These are phyloP conservation scores for Thelaira solivaga DNA, from an alignment of 2,888 invertebrate species.

Conservation along the genomic window DNA sequence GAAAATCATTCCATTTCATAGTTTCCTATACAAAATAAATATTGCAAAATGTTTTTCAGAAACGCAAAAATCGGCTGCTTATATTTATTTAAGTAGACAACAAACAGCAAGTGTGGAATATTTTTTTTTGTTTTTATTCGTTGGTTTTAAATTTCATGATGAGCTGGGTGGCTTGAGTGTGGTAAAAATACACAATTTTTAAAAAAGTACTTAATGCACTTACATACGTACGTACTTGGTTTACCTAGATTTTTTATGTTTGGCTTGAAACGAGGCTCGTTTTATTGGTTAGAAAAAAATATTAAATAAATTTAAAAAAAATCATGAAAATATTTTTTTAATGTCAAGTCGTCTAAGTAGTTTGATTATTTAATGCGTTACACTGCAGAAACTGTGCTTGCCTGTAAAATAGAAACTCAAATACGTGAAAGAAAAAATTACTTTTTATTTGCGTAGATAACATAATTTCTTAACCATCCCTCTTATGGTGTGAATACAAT, in stretches of 20 bases:
- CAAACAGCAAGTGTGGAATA: constrained; percentile 51
- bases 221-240: no score
- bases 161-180: background rate
- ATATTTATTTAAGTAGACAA: constrained; percentile 28
- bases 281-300: background rate
- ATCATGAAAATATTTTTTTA: no score
- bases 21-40: constrained; percentile 5
- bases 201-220: no score
- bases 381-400: no score
- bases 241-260: background rate
- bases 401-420: no score
- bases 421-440: no score
- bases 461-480: background rate
- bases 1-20: constrained; percentile 28
- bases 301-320: no score
- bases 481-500: background rate
- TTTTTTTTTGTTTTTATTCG: background rate
- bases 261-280: background rate
- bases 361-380: no score
- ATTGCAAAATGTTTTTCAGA: background rate
- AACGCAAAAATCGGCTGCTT: constrained; percentile 20
- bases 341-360: no score
- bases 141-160: constrained; percentile 7
- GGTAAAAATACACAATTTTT: no score
- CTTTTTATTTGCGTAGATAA: no score